Evolutionary conservation across 2,888 invertebrate species (phyloP), one percentile per base, ranked within the genome.

Genomic region (Pecten maximus): DNA sequence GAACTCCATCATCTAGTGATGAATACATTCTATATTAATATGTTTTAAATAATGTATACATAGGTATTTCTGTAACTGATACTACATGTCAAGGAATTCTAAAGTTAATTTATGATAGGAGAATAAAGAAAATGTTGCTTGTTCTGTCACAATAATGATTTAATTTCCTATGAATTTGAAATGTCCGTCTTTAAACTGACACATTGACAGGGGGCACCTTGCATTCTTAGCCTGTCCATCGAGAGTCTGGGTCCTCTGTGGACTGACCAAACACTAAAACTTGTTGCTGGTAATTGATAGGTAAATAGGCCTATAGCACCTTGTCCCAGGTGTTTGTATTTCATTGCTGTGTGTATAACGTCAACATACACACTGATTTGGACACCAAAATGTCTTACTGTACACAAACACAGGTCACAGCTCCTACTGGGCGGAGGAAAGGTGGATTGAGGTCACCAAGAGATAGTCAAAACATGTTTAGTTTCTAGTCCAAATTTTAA

Each of bases 271-370:
- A 74, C 74, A 74, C 35, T 35, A 0, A 74, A 19, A 74, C 74
- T 74, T 74, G 74, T 74, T 74, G 74, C 28, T 74, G 28, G 74
- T 74, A 74, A 74, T 35, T 74, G 74, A 74, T 74, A 74, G 74
- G 74, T 16, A 74, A 74, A 74, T 74, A 74, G 74, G 74, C 74
- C 74, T 35, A 74, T 35, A 74, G 74, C 74, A 74, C 74, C 28
- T 10, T 74, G 74, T 74, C 35, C 74, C 35, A 15, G 28, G 10
- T 74, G 74, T 74, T 74, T 74, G 74, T 74, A 28, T 74, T 74
- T 74, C 74, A 74, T 74, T 35, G 74, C 35, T 74, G 35, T 74
- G 74, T 74, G 74, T 74, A 60, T 19, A 74, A 74, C 74, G 74
- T 74, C 74, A 74, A 74, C 74, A 74, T 74, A 74, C 74, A 74